These are phyloP conservation scores for Coelopa pilipes DNA, from an alignment of 2,888 invertebrate genomes.

Conservation along the genomic window DNA sequence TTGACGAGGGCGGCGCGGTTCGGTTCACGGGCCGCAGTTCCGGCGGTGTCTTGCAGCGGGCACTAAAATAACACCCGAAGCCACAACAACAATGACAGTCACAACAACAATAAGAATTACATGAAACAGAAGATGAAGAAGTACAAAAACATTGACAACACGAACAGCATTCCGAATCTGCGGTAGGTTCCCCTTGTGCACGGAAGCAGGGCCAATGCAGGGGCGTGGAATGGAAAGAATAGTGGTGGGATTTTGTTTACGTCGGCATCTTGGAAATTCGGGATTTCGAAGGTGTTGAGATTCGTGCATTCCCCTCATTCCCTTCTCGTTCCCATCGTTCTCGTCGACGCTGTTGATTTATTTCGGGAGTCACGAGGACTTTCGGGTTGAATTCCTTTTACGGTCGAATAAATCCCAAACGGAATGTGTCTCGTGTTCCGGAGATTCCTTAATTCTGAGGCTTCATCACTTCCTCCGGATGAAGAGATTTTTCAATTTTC, in stretches of 20 bases:
- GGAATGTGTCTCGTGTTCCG: constrained; percentile 1
- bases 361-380: background rate
- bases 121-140: background rate
- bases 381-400: background rate
- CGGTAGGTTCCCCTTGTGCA: background rate
- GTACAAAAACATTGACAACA: constrained; percentile 1
- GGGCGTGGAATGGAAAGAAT: constrained; percentile 10
- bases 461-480: background rate
- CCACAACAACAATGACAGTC: background rate
- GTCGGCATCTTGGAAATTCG: constrained; percentile 5
- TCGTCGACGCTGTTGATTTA: constrained; percentile 9
- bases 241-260: constrained; percentile 20
- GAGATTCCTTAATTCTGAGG: constrained; percentile 5
- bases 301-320: background rate
- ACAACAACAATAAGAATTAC: background rate
- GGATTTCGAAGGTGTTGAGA: background rate
- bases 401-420: background rate
- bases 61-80: too few species aligned
- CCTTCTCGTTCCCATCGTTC: background rate
- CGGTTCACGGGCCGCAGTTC: background rate
- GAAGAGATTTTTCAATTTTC: too few species aligned
- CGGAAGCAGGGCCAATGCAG: background rate
- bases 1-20: background rate
- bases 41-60: constrained; percentile 20
- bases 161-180: constrained; percentile 5